A percentile compares a stretch with the other conserved stretches of the same genome.
phyloP scores from a whole-genome alignment of 2,888 invertebrate species.

The Lamellibrachia columna region DNA sequence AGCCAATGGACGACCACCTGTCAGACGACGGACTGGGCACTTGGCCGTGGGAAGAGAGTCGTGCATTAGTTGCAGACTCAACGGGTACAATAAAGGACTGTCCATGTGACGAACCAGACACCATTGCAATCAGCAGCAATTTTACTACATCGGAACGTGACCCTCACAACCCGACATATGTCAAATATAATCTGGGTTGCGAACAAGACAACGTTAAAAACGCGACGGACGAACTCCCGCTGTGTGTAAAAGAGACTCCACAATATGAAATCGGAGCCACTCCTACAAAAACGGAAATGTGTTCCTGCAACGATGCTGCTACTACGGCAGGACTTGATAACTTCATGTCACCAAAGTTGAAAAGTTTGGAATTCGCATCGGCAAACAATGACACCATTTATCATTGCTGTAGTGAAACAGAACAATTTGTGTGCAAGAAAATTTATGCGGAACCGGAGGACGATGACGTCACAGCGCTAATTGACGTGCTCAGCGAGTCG shows the following conservation, averaged over 20 bases:
- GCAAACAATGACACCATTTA: not conserved
- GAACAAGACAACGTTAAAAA: not conserved
- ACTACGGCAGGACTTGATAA: not conserved
- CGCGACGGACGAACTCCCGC: not conserved
- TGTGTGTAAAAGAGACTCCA: not conserved
- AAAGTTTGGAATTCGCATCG: not conserved
- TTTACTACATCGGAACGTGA: not conserved
- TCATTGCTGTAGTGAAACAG: not conserved
- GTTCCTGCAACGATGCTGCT: not conserved
- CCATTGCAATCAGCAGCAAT: not conserved
- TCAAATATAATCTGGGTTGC: not conserved
- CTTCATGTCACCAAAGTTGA: not conserved
- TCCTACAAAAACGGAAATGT: not conserved
- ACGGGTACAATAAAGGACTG: not conserved
- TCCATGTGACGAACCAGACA: not conserved
- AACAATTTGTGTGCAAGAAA: slow-evolving; percentile 9
- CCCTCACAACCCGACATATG: not conserved
- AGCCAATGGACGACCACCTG: not conserved
- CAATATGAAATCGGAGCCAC: not conserved
- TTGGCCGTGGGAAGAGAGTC: not conserved
- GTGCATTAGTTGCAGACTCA: not conserved
- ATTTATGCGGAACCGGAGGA: not conserved
- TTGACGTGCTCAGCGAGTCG: not conserved
- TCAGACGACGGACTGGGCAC: not conserved
- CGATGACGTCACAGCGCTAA: not conserved